A percentile compares a stretch with the other conserved stretches of the same genome.
phyloP scores from a whole-genome alignment of 1,140 invertebrate genomes.

The Solenopsis invicta region DNA sequence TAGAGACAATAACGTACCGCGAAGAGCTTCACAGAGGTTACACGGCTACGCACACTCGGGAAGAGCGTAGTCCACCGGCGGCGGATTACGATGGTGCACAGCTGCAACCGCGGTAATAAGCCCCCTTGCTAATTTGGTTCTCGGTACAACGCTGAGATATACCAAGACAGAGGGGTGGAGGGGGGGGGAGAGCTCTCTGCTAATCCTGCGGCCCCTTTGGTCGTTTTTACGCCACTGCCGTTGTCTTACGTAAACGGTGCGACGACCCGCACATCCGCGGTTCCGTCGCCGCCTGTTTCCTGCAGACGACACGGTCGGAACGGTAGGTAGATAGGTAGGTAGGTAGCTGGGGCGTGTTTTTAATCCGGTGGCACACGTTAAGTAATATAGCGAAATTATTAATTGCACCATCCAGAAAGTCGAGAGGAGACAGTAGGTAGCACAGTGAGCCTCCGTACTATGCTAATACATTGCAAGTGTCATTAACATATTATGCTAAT shows the following conservation, averaged over 20 bases:
- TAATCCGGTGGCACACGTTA: conserved; percentile 31
- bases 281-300: conserved; percentile 30
- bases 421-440: conserved; percentile 15
- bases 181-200: not conserved
- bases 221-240: conserved; percentile 59
- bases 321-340: not conserved
- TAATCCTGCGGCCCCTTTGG: conserved; percentile 59
- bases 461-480: conserved; percentile 31
- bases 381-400: conserved; percentile 50
- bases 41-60: not conserved
- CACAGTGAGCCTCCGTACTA: not conserved
- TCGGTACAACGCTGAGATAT: conserved; percentile 34
- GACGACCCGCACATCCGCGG: conserved; percentile 43
- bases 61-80: conserved; percentile 34
- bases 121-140: conserved; percentile 76
- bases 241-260: conserved; percentile 68
- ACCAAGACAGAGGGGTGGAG: not conserved
- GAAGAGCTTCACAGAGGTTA: conserved; percentile 45
- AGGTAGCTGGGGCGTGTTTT: conserved; percentile 23
- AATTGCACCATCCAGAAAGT: conserved; percentile 45
- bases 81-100: conserved; percentile 77
- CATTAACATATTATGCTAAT: conserved; percentile 56
- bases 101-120: conserved; percentile 79
- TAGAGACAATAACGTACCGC: conserved; percentile 77
- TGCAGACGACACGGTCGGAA: conserved; percentile 18